Percentiles rank a stretch among this genome's conserved stretches.
Conservation (phyloP, 2,113 vertebrate genomes). For the Illadopsis cleaveri region DNA sequence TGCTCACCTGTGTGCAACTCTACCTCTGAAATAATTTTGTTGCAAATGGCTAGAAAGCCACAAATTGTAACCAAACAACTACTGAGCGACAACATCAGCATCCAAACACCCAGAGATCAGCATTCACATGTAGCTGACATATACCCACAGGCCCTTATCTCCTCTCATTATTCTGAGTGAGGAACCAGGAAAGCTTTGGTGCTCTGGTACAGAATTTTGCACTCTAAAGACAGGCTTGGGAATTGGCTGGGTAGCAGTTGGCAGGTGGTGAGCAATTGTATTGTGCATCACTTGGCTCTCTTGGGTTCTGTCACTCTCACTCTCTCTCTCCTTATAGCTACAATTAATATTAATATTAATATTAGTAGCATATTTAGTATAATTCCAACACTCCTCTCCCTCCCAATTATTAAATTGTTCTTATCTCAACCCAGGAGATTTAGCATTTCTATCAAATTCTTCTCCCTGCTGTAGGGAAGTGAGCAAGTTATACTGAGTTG, state of each 20-base stretch:
- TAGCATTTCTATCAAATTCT: neutral
- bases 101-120: neutral
- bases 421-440: neutral
- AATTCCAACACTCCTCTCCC: neutral
- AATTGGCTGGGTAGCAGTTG: neutral
- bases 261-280: neutral
- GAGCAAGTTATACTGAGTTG: neutral
- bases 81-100: neutral
- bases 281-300: neutral
- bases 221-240: neutral
- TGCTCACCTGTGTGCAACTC: neutral
- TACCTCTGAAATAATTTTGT: neutral
- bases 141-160: neutral
- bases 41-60: neutral
- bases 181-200: neutral
- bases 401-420: neutral
- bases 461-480: too few species aligned
- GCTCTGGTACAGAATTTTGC: neutral
- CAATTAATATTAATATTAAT: neutral
- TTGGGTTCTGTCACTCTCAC: neutral
- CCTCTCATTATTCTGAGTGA: neutral
- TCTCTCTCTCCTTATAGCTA: neutral
- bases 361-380: neutral
- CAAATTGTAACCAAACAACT: neutral
- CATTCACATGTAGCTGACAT: rapidly evolving